Evolutionary conservation across 2,888 invertebrate species (phyloP), one percentile per base, ranked within the genome.

Genomic region (Lasioglossum pauxillum): DNA sequence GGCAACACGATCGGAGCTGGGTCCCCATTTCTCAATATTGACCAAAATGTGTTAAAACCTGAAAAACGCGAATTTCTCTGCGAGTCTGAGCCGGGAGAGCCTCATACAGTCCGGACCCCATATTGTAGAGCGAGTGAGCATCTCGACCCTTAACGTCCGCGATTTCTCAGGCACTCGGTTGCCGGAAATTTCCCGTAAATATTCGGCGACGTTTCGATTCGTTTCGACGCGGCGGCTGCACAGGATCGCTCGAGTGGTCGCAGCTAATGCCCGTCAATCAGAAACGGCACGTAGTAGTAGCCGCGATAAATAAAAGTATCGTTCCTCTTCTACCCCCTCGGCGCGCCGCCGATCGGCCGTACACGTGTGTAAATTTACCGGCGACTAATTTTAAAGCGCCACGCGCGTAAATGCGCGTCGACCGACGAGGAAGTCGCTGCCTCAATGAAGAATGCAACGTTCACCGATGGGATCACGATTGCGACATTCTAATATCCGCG

Each of bases 381-480:
- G 75, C 76, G 87, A 84, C 87, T 88, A 88, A 71, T 89, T 90
- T 88, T 86, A 80, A 79, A 84, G 80, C 76, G 84, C 82, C 82
- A 88, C 88, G 82, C 80, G 82, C 76, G 49, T 16, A 84, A 44
- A 73, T 81, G 57, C 75, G 72, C 69, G 78, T 64, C 53, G 74
- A n/a, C 53, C 46, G 75, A 69, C 79, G 69, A 84, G 82, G 82
- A 86, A 89, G 76, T 80, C 77, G 75, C 46, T 72, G 27, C 67
- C 75, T 16, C 75, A 89, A 74, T 78, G 83, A 83, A 89, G 89
- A 89, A 89, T 79, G 88, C 82, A 71, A 75, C 73, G 79, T 75
- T 78, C 75, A 78, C 41, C 75, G 44, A 57, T 27, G 12, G 5
- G 41, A 27, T 60, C n/a, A 44, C 60, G 80, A 71, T 41, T 71